Base-by-base conservation (phyloP, 2,888 invertebrate genomes). In the Mesorhabditis spiculigera region DNA sequence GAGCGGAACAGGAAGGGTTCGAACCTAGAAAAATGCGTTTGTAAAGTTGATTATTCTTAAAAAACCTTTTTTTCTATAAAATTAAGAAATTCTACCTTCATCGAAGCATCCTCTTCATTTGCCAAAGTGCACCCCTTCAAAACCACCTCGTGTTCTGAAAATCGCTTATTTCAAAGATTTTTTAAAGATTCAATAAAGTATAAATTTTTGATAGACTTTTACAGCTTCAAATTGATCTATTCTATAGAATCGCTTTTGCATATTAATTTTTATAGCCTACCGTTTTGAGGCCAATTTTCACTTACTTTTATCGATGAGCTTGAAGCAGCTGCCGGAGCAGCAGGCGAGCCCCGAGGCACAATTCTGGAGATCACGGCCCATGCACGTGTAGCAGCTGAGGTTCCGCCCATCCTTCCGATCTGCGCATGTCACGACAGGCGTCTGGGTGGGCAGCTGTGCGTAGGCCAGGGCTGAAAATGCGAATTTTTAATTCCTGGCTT, bases 241-340 rank as follows among this genome's bases (percentile, higher is more conserved):
- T 50, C 50, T 8, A 50, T 50, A 10, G 10, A 50, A 8, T 10
- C 50, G 10, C 50, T 8, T 10, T 50, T 50, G 50, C 50, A 50
- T 50, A 50, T 50, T 63, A 28, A n/a, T 63, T 63, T 63, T 16
- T 63, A 63, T 16, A 10, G 8, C 58, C 8, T 50, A 13, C 58
- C 8, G n/a, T 50, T 50, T n/a, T 13, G 58, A 50, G 58, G 8
- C n/a, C n/a, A 50, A 50, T 50, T 41, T 10, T 65, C 58, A 68
- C 75, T 74, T 45, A 78, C 80, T 73, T 65, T 71, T 69, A 68
- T 81, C 81, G 45, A 78, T 74, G n/a, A 81, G 72, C 68, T 81
- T 81, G 73, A 77, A 81, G 71, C 81, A 81, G 10, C 78, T 75
- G 66, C 81, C 81, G 63, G 76, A 74, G 71, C 82, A 82, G 71